Percentiles rank a stretch among this genome's conserved stretches.
Conservation (phyloP, 1,140 invertebrate species). For the Diorhabda sublineata region DNA sequence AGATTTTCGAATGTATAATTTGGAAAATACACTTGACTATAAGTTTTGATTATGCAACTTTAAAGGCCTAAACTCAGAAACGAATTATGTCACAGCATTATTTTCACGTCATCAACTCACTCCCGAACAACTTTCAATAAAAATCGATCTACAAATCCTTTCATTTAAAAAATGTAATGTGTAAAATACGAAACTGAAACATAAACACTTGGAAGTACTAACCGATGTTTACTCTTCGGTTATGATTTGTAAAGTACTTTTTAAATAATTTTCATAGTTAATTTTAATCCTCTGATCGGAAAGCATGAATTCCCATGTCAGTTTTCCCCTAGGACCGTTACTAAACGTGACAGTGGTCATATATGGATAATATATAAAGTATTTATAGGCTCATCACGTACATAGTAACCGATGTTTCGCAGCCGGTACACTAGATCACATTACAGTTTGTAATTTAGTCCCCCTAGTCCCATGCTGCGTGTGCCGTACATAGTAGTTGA, state of each 20-base stretch:
- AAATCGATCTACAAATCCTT: no score
- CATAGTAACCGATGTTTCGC: constrained; percentile 35
- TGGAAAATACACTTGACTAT: no score
- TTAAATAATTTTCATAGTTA: constrained; percentile 15
- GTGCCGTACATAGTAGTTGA: constrained; percentile 1
- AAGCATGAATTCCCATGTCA: constrained; percentile 7
- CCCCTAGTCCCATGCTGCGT: constrained; percentile 11
- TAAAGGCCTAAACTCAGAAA: no score
- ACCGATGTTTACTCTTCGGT: not conserved
- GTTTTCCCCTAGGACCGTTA: constrained; percentile 9
- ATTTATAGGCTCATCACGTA: constrained; percentile 39
- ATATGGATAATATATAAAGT: constrained; percentile 35
- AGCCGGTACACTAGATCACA: constrained; percentile 39
- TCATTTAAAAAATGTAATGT: no score
- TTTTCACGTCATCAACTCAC: no score
- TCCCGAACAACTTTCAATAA: no score
- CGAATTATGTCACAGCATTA: no score
- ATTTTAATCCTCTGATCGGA: constrained; percentile 16
- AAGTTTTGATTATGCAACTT: no score
- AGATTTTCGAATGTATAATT: no score
- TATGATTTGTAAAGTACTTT: not conserved
- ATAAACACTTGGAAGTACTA: not conserved
- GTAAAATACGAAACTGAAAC: no score
- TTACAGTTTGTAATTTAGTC: constrained; percentile 41
- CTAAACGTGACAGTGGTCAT: constrained; percentile 30